Evolutionary conservation across 2,797 vertebrate genomes (phyloP).

Genomic region (Scyliorhinus canicula): DNA sequence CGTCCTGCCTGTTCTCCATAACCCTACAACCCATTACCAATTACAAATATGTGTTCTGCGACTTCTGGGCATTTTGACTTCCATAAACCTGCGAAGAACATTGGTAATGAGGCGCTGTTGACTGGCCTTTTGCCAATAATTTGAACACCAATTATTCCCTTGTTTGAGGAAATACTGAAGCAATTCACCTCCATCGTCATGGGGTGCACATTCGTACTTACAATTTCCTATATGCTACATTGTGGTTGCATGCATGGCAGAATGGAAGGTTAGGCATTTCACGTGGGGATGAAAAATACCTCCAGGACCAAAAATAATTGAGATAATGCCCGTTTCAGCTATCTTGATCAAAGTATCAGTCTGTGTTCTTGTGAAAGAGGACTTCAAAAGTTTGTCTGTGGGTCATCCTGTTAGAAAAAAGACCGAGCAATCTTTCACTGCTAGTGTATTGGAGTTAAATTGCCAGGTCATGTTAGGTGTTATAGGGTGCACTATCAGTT

Average conservation of each 20-base stretch:
- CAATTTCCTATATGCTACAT: neutral
- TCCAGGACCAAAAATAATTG: neutral
- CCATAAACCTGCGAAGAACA: neutral
- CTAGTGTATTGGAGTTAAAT: neutral
- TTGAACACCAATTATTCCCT: neutral
- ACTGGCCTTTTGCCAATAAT: neutral
- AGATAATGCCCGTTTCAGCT: neutral
- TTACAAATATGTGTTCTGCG: too few species aligned
- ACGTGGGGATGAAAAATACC: neutral
- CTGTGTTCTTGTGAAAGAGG: too few species aligned
- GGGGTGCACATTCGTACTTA: neutral
- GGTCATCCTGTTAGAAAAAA: too few species aligned
- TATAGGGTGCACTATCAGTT: neutral
- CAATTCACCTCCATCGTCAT: neutral
- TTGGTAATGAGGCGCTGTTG: neutral
- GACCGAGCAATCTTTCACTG: too few species aligned
- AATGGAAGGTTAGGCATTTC: neutral
- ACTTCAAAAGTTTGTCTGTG: too few species aligned
- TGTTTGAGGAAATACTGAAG: neutral
- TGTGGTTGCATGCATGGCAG: neutral
- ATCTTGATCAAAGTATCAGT: neutral
- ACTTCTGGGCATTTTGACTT: neutral
- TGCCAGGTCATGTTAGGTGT: neutral
- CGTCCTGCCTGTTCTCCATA: too few species aligned
- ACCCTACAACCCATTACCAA: too few species aligned